Evolutionary conservation across 2,113 vertebrate species (phyloP), one percentile per base, ranked within the genome.

Genomic region (Ahaetulla prasina): DNA sequence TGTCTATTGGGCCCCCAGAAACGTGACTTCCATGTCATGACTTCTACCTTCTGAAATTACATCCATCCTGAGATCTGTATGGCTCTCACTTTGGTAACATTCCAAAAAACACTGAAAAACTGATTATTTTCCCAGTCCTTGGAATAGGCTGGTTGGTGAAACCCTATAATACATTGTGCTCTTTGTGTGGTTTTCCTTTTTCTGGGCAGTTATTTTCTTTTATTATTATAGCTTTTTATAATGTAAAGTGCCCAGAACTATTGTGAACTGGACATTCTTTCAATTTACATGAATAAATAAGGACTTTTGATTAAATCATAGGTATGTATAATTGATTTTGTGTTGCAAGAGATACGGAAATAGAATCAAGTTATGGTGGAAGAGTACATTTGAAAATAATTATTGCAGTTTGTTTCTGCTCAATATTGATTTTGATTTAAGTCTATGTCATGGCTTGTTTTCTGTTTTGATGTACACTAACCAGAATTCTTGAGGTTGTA

Each of bases 281-380:
- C n/a, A 80, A 80, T 39, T 80, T 80, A 39, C 16, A 16, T 35
- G 7, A 80, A 80, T 80, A 80, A 80, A 80, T 35, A 93, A 45
- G 87, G 55, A 1, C 68, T 25, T 63, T 92, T 53, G 93, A 25
- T 68, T 92, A 11, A 47, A 39, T 18, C 91, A 94, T 93, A 35
- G 47, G 87, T 87, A 89, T 87, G 5, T 6, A 60, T 92, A 89
- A 90, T 0, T 49, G 22, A 47, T 47, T 90, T 68, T 90, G 2
- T 52, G 22, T 86, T 60, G 47, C 14, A 93, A 91, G 49, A 53
- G 93, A 18, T 87, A 63, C 27, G 94, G 89, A 92, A 93, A 91
- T 95, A 92, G 94, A 91, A 92, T 92, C 93, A 57, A 94, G 18
- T 80, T 35, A 80, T 94, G 94, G 89, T 87, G 45, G 91, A 95